Evolutionary conservation across 2,888 invertebrate species (phyloP).

Genomic region (Leptopterna dolabrata): DNA sequence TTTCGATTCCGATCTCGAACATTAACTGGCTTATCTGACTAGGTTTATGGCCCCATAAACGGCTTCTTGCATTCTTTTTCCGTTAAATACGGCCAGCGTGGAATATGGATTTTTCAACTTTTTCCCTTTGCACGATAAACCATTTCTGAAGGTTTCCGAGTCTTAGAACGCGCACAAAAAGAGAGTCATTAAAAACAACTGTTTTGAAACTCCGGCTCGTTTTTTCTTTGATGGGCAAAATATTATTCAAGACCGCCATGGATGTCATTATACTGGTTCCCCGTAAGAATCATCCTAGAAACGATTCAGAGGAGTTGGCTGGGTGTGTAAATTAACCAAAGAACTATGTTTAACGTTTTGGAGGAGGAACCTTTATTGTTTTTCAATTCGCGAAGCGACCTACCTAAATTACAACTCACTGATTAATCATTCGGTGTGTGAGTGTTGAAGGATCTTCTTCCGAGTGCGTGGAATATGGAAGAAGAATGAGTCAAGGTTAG

Average conservation of each 20-base stretch:
- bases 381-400: no score
- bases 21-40: background rate
- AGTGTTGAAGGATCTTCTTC: no score
- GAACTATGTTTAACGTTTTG: no score
- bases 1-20: background rate
- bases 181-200: background rate
- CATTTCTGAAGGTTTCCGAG: background rate
- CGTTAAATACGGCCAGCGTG: background rate
- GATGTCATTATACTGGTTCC: background rate
- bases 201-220: background rate
- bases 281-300: background rate
- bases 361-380: no score
- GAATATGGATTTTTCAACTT: background rate
- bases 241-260: background rate
- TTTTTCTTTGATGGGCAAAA: background rate
- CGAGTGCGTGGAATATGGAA: no score
- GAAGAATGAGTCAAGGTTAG: no score
- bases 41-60: background rate
- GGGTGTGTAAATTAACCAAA: background rate
- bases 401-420: no score
- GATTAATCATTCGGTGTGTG: no score
- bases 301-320: background rate
- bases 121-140: background rate
- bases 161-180: background rate
- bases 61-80: background rate